Percentiles rank a stretch among this genome's conserved stretches.
phyloP scores from a whole-genome alignment of 2,797 vertebrate genomes.

The Austrolebias charrua region DNA sequence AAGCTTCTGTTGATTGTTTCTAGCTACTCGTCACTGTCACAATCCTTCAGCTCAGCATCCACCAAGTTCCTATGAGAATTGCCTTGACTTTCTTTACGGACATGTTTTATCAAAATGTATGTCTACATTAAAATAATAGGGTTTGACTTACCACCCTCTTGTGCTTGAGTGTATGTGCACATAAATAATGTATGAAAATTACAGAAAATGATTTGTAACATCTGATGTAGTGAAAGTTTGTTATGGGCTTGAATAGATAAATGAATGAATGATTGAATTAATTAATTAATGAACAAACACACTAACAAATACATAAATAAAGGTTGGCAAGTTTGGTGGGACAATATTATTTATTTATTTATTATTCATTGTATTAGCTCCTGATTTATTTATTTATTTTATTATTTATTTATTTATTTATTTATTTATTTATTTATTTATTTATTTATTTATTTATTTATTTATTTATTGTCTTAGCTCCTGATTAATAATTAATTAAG shows the following conservation, averaged over 20 bases:
- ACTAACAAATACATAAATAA: slow-evolving; percentile 7
- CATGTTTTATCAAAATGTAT: slow-evolving; percentile 38
- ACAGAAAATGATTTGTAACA: slow-evolving; percentile 49
- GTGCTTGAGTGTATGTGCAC: slow-evolving; percentile 11
- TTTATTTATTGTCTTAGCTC: too few species aligned
- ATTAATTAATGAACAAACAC: too few species aligned
- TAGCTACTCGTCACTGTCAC: slow-evolving; percentile 24
- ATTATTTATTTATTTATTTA: too few species aligned
- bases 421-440: too few species aligned
- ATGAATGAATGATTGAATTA: too few species aligned
- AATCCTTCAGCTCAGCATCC: background rate
- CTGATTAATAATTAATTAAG: too few species aligned
- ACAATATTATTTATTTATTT: too few species aligned
- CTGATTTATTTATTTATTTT: too few species aligned
- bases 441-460: too few species aligned
- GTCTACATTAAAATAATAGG: slow-evolving; percentile 36
- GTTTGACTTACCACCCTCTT: slow-evolving; percentile 16
- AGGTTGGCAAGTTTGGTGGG: background rate
- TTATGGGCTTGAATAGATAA: slow-evolving; percentile 1
- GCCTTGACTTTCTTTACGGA: slow-evolving; percentile 4
- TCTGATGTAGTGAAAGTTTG: slow-evolving; percentile 31
- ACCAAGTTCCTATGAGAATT: slow-evolving; percentile 9
- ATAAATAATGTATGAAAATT: slow-evolving; percentile 40
- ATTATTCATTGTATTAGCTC: too few species aligned
- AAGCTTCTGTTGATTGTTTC: slow-evolving; percentile 4